Evolutionary conservation across 2,888 invertebrate genomes (phyloP).

Genomic region (Volucella zonaria): DNA sequence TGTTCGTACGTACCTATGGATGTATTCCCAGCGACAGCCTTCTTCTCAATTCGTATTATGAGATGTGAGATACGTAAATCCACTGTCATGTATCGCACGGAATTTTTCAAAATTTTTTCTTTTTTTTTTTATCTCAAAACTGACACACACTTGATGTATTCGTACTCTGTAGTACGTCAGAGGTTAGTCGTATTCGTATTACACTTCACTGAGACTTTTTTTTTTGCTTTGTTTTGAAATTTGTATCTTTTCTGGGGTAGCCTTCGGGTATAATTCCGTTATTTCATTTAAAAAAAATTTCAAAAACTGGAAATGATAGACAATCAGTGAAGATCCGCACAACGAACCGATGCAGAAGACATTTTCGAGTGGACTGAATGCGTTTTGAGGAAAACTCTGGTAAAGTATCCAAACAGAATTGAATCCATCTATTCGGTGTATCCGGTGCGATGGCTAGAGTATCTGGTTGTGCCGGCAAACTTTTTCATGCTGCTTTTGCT

Average conservation of each 20-base stretch:
- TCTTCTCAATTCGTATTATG: background rate
- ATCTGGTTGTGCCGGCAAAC: constrained; percentile 60
- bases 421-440: constrained; percentile 31
- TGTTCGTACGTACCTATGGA: constrained; percentile 22
- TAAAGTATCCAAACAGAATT: constrained; percentile 40
- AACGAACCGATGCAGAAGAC: constrained; percentile 66
- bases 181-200: background rate
- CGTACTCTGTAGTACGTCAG: background rate
- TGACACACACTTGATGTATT: background rate
- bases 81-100: too few relatives aligned
- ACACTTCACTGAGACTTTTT: constrained; percentile 2
- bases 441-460: constrained; percentile 45
- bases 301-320: constrained; percentile 6
- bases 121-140: background rate
- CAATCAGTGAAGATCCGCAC: constrained; percentile 53
- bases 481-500: constrained; percentile 37
- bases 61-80: too few relatives aligned
- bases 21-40: constrained; percentile 24
- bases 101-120: background rate
- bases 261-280: constrained; percentile 5
- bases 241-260: background rate
- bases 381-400: constrained; percentile 54
- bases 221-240: too few relatives aligned
- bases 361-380: constrained; percentile 65
- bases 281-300: constrained; percentile 9